These are phyloP conservation scores for Cacatua alba DNA, from an alignment of 2,113 vertebrate genomes.

Conservation along the genomic window DNA sequence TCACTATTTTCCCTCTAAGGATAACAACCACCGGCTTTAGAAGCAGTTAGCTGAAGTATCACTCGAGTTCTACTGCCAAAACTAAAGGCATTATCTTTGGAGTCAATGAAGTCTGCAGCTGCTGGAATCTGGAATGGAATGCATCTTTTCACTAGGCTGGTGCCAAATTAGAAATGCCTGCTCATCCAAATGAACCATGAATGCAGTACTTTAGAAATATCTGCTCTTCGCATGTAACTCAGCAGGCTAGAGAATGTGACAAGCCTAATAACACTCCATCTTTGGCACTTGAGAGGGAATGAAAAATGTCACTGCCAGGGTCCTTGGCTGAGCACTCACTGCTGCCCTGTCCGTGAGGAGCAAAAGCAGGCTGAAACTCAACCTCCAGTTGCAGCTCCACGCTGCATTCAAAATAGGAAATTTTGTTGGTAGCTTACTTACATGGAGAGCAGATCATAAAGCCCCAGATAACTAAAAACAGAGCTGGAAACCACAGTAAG, in stretches of 20 bases:
- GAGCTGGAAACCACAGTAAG: not conserved
- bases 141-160: conserved; percentile 66
- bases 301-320: not conserved
- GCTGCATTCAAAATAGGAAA: not conserved
- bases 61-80: conserved; percentile 25
- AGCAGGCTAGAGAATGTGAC: conserved; percentile 61
- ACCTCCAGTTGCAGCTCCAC: not conserved
- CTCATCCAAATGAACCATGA: conserved; percentile 71
- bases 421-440: not conserved
- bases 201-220: conserved; percentile 66
- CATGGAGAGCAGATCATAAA: not conserved
- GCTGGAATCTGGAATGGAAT: conserved; percentile 68
- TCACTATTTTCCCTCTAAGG: not conserved
- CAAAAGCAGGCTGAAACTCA: not conserved
- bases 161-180: conserved; percentile 71
- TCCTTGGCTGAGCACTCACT: not conserved
- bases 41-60: conserved; percentile 32
- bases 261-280: conserved; percentile 46
- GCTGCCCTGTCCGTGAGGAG: not conserved
- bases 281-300: not conserved
- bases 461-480: not conserved
- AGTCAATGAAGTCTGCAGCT: conserved; percentile 67
- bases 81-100: conserved; percentile 62
- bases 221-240: conserved; percentile 63
- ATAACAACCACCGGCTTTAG: conserved; percentile 6